A percentile compares a stretch with the other conserved stretches of the same genome.
Evolutionary conservation across 2,888 invertebrate species (phyloP).

Genomic region (Ectemnius lituratus): DNA sequence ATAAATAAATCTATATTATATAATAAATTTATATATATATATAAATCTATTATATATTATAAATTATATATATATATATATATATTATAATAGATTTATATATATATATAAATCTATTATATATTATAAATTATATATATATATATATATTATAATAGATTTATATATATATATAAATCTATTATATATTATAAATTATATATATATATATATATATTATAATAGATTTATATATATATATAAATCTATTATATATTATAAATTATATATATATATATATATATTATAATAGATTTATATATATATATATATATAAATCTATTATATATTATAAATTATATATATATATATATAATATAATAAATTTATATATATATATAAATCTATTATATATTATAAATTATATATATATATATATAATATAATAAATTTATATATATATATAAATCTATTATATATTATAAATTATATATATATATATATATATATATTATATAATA

Average conservation of each 20-base stretch:
- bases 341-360: conserved; percentile 80
- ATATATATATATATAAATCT: not conserved
- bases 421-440: not conserved
- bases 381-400: not conserved
- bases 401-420: conserved; percentile 2
- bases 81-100: not conserved
- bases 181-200: conserved; percentile 66
- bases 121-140: not conserved
- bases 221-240: not conserved
- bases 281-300: not conserved
- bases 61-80: not conserved
- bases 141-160: conserved; percentile 79
- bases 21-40: conserved; percentile 59
- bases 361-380: not conserved
- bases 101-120: conserved; percentile 53
- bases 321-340: conserved; percentile 64
- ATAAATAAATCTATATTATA: not conserved
- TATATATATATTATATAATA: not conserved
- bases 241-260: not conserved
- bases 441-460: not conserved
- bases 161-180: not conserved
- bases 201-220: conserved; percentile 81
- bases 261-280: conserved; percentile 2
- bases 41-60: not conserved
- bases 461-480: not conserved